These are phyloP conservation scores for Sigmodon hispidus DNA, from an alignment of 2,113 vertebrate genomes.

Conservation along the genomic window DNA sequence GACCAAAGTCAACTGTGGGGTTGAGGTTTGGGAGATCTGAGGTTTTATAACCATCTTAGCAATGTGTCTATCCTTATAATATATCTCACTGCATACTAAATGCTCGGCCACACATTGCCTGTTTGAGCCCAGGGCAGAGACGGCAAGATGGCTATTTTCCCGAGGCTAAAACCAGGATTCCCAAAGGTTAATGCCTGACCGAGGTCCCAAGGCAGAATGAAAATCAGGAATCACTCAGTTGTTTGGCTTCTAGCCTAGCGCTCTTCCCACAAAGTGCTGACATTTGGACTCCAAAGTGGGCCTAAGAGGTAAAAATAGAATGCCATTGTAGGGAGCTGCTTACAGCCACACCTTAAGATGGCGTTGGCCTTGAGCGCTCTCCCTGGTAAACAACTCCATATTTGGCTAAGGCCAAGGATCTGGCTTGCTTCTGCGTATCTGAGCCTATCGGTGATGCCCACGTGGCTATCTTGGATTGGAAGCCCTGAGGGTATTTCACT, in stretches of 20 bases:
- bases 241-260: slow-evolving; percentile 47
- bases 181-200: slow-evolving; percentile 51
- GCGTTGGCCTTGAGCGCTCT: no score
- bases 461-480: no score
- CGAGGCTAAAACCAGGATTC: slow-evolving; percentile 33
- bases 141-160: slow-evolving; percentile 39
- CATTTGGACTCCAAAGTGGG: slow-evolving; percentile 51
- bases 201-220: slow-evolving; percentile 32
- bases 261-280: slow-evolving; percentile 59
- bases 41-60: not conserved
- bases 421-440: no score
- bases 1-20: not conserved
- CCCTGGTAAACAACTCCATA: no score
- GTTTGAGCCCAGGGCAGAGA: not conserved
- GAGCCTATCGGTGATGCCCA: no score
- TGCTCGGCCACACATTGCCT: not conserved
- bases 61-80: not conserved
- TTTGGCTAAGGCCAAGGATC: no score
- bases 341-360: no score
- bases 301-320: slow-evolving; percentile 64
- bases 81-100: not conserved
- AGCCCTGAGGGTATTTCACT: no score
- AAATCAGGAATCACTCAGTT: not conserved
- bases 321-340: no score
- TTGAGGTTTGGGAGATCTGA: not conserved